A percentile compares a stretch with the other conserved stretches of the same genome.
These are phyloP conservation scores for Microplitis deprimator DNA, from an alignment of 2,888 invertebrate genomes.

Conservation along the genomic window DNA sequence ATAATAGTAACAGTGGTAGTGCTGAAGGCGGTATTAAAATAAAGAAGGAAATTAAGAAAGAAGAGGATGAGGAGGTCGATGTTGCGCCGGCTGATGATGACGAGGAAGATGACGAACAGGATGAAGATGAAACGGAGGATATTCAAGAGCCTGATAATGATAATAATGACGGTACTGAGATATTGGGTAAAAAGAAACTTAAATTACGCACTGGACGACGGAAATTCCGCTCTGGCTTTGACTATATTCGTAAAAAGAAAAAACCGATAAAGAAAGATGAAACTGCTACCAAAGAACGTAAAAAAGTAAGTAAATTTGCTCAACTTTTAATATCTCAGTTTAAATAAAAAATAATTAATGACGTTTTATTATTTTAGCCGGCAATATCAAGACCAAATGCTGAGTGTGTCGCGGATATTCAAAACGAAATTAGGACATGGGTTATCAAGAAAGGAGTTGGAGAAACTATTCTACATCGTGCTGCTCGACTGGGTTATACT, in stretches of 20 bases:
- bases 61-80: conserved; percentile 67
- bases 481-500: conserved; percentile 90
- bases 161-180: conserved; percentile 55
- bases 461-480: conserved; percentile 92
- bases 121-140: conserved; percentile 61
- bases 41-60: conserved; percentile 48
- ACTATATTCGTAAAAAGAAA: conserved; percentile 92
- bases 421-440: conserved; percentile 90
- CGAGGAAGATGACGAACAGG: conserved; percentile 65
- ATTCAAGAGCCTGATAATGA: conserved; percentile 54
- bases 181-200: conserved; percentile 74
- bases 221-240: conserved; percentile 88
- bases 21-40: conserved; percentile 41
- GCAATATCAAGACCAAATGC: conserved; percentile 74
- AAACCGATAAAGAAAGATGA: conserved; percentile 79
- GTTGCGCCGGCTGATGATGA: conserved; percentile 61
- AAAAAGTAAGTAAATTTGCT: conserved; percentile 57
- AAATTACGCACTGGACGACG: conserved; percentile 80
- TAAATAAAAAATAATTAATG: background rate
- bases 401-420: conserved; percentile 83
- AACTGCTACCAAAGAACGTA: conserved; percentile 71
- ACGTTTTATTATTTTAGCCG: conserved; percentile 48
- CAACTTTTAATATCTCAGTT: conserved; percentile 19
- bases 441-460: conserved; percentile 95
- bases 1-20: conserved; percentile 21